A percentile compares a stretch with the other conserved stretches of the same genome.
Evolutionary conservation across 2,888 invertebrate genomes (phyloP).

Genomic region (Phyllotreta striolata): DNA sequence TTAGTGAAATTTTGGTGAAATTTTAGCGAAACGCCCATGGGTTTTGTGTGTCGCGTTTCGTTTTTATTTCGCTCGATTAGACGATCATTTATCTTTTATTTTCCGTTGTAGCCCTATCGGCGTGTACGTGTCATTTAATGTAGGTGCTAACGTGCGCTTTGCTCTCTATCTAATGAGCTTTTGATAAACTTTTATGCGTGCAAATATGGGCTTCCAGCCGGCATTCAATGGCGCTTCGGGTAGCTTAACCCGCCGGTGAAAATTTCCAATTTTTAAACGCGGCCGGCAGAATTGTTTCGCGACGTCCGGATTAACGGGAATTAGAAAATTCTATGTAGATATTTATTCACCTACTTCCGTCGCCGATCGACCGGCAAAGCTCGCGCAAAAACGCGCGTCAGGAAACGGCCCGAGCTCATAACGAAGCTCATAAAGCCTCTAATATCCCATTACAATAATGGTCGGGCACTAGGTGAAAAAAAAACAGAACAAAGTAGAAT

Average conservation of each 20-base stretch:
- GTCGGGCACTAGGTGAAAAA: constrained; percentile 2
- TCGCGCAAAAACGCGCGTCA: too few relatives aligned
- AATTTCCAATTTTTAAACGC: constrained; percentile 15
- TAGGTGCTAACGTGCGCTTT: constrained; percentile 31
- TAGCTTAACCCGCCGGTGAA: constrained; percentile 22
- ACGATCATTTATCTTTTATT: constrained; percentile 35
- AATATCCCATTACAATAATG: constrained; percentile 19
- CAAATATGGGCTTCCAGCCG: constrained; percentile 28
- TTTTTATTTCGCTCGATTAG: constrained; percentile 36
- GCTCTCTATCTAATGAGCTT: constrained; percentile 35
- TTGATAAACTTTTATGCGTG: constrained; percentile 32
- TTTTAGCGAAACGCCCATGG: not conserved
- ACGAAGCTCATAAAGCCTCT: constrained; percentile 12
- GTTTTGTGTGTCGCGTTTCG: constrained; percentile 21
- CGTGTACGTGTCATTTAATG: constrained; percentile 29
- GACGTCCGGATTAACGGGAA: too few relatives aligned
- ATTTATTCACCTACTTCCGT: too few relatives aligned
- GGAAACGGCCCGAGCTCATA: not conserved
- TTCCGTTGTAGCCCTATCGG: constrained; percentile 33
- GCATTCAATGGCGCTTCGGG: constrained; percentile 19
- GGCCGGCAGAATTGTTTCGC: too few relatives aligned
- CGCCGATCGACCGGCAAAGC: too few relatives aligned
- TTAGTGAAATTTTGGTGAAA: too few relatives aligned
- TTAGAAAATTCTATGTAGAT: too few relatives aligned
- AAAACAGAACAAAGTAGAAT: constrained; percentile 22